Evolutionary conservation across 2,888 invertebrate genomes (phyloP).

Genomic region (Hyalella azteca): DNA sequence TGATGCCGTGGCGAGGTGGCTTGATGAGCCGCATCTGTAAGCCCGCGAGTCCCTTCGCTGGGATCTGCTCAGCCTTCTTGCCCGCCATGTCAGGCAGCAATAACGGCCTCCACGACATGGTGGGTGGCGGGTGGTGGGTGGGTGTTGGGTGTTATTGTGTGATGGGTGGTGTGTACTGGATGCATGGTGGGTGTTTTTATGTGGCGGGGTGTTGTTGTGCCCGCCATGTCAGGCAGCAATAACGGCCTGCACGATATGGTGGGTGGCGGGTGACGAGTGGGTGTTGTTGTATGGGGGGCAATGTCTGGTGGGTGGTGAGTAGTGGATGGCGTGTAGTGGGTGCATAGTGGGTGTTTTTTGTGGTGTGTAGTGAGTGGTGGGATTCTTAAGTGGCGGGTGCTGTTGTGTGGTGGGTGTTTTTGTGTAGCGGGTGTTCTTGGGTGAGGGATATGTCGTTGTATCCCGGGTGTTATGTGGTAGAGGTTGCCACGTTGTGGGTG

Average conservation of each 20-base stretch:
- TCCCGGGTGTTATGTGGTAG: too few relatives aligned
- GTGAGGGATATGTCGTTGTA: too few relatives aligned
- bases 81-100: neutral
- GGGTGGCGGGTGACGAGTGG: neutral
- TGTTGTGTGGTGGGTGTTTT: too few relatives aligned
- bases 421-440: too few relatives aligned
- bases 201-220: neutral
- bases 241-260: conserved; percentile 7
- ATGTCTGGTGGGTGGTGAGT: too few relatives aligned
- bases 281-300: neutral
- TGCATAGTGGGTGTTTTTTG: too few relatives aligned
- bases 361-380: too few relatives aligned
- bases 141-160: neutral
- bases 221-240: neutral
- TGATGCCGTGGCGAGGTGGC: conserved; percentile 24
- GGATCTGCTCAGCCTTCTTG: conserved; percentile 25
- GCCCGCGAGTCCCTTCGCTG: neutral
- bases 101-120: neutral
- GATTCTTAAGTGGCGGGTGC: too few relatives aligned
- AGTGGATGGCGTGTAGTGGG: too few relatives aligned
- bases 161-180: neutral
- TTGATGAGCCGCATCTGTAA: conserved; percentile 14
- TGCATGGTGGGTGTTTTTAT: too few relatives aligned
- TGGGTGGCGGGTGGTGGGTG: neutral
- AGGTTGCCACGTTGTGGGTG: too few relatives aligned